Evolutionary conservation across 2,888 invertebrate genomes (phyloP), one percentile per base, ranked within the genome.

Genomic region (Lasioglossum oenotherae): DNA sequence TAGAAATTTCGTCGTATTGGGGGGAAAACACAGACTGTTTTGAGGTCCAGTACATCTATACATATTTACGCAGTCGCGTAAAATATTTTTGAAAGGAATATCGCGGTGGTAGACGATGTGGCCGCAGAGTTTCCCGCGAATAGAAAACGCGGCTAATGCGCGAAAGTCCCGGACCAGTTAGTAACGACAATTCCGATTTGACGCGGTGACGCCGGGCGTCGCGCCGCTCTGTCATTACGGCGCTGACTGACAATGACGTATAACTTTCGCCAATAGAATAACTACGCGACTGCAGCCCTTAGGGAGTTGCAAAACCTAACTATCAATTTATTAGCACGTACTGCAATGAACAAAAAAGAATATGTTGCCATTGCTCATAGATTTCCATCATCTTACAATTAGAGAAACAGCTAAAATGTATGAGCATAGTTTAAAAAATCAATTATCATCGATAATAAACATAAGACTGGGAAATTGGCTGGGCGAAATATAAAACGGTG

Each of bases 141-240:
- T 91, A 91, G 89, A 92, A 89, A 91, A 91, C 83, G 91, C 91
- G 87, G 91, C 78, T 92, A 91, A 92, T 92, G 88, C 87, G 91
- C 86, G 92, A 90, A 92, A 90, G 90, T 87, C 80, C 10, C 79
- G 87, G 57, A 88, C 80, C 88, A 89, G 88, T 88, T 89, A 82
- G 88, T 83, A 89, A 89, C 88, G 90, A 92, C 87, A 91, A 92
- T 91, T 92, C 82, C 90, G 88, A 93, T 92, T 92, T 85, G 90
- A 90, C 88, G 88, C 92, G 90, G 80, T 88, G 86, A 88, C 89
- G 87, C 86, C 86, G 82, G 83, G 87, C 81, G 81, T 80, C 84
- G 82, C 77, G 83, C 90, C 91, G 92, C 93, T 92, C 90, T 93
- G 89, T 93, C 92, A 93, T 93, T 93, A 93, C 88, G 67, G 27